These are phyloP conservation scores for Zoanthus gigantus DNA, from an alignment of 92 coral and sea anemone genomes.

Conservation along the genomic window DNA sequence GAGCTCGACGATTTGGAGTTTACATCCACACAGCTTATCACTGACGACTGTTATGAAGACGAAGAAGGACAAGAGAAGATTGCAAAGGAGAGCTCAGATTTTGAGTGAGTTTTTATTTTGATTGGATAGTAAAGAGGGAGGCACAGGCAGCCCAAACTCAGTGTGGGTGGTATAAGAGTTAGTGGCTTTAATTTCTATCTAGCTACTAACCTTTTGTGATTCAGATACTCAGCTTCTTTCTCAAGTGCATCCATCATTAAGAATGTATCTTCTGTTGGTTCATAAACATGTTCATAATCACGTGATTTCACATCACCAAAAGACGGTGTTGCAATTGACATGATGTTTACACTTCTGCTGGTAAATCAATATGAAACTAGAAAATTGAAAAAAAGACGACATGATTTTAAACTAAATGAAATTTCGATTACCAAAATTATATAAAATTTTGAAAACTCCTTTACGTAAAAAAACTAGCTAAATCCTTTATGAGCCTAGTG, in stretches of 20 bases:
- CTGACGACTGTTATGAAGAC: constrained; percentile 54
- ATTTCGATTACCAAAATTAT: too few relatives aligned
- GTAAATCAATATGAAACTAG: not conserved
- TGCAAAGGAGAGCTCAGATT: constrained; percentile 1
- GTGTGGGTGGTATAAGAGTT: too few relatives aligned
- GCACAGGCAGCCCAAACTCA: too few relatives aligned
- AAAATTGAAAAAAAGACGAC: too few relatives aligned
- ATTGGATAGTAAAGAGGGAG: not conserved
- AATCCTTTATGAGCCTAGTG: too few relatives aligned
- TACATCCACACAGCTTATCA: constrained; percentile 57
- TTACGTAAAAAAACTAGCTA: too few relatives aligned
- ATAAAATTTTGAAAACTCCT: too few relatives aligned
- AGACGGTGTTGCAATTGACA: constrained; percentile 58
- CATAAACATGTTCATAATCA: constrained; percentile 84
- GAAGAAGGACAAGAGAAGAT: constrained; percentile 28
- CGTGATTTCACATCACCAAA: constrained; percentile 61
- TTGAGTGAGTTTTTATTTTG: constrained; percentile 14
- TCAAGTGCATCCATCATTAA: constrained; percentile 96
- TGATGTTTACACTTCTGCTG: not conserved
- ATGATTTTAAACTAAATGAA: too few relatives aligned
- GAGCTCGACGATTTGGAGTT: constrained; percentile 19
- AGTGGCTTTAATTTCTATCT: too few relatives aligned
- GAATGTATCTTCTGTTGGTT: constrained; percentile 95
- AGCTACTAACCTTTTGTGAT: constrained; percentile 58
- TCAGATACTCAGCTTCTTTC: constrained; percentile 79